Evolutionary conservation across 1,140 invertebrate genomes (phyloP), one percentile per base, ranked within the genome.

Genomic region (Oscheius sp.): DNA sequence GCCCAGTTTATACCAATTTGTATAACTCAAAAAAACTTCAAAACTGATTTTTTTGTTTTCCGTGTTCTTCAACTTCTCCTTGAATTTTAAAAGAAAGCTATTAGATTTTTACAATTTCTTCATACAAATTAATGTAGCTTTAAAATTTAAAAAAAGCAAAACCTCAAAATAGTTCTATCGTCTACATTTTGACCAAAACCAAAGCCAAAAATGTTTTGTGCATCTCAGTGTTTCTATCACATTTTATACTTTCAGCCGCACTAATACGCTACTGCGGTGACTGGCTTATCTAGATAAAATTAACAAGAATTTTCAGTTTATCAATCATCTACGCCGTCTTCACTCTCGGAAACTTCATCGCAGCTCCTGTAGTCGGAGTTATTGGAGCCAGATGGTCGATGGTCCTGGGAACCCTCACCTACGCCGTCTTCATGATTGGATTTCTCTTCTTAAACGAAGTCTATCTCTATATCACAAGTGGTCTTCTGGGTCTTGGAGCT

Each of bases 311-410:
- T 63, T 59, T 23, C 61, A 63, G 61, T 65, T 62, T 67, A 26
- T 46, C 72, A 3, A 67, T 74, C 61, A 74, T 74, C 45, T 74
- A 74, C 23, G 38, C 59, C 4, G 42, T 59, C 23, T 74, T 74
- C 45, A 74, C 72, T 1, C 45, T 68, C 0, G 64, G 52, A 13
- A 74, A 74, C 26, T 74, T 74, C 52, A 52, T 62, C 18, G 72
- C 72, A 3, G 72, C 72, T 18, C 72, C 72, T 7, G 65, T 74
- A 23, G 72, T 74, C 13, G 72, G 65, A 4, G 62, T 74, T 26
- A 2, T 74, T 7, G 52, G 52, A 2, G 46, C 72, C 7, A 74
- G 68, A 74, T 74, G 64, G 55, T 64, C 63, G 0, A 74, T 74
- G 72, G 64, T 74, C 18, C 10, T 68, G 0, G 72, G 72, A 23